phyloP scores from a whole-genome alignment of 2,113 vertebrate species.

The Megaleporinus macrocephalus region DNA sequence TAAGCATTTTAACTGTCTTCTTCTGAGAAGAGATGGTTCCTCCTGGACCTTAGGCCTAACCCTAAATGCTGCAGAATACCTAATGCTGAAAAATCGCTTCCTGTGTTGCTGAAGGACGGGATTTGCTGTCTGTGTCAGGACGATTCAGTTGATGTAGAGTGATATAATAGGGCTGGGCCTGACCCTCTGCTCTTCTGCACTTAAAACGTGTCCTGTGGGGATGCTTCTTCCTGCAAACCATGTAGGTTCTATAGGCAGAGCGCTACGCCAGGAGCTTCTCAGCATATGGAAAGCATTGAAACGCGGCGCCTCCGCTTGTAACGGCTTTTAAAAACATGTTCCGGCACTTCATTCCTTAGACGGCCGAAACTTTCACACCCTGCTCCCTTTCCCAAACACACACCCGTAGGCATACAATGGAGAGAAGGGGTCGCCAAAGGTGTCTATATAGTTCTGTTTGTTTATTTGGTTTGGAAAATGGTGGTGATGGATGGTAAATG shows the following conservation, averaged over 20 bases:
- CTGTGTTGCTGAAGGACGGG: slow-evolving; percentile 31
- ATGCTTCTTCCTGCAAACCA: slow-evolving; percentile 52
- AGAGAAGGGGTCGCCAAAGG: neutral
- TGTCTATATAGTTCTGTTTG: neutral
- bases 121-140: slow-evolving; percentile 6
- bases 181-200: slow-evolving; percentile 54
- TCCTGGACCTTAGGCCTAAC: neutral
- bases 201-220: slow-evolving; percentile 35
- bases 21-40: neutral
- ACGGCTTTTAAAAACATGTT: slow-evolving; percentile 28
- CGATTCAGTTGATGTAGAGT: slow-evolving; percentile 27
- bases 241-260: slow-evolving; percentile 41
- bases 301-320: slow-evolving; percentile 19
- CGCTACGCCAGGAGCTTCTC: slow-evolving; percentile 16
- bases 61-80: slow-evolving; percentile 11
- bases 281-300: slow-evolving; percentile 50
- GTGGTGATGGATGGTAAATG: slow-evolving; percentile 49
- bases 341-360: slow-evolving; percentile 31
- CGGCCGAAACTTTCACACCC: slow-evolving; percentile 30
- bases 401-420: neutral
- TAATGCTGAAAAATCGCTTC: slow-evolving; percentile 33
- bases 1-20: slow-evolving; percentile 1
- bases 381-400: slow-evolving; percentile 18
- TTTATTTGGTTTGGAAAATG: slow-evolving; percentile 33
- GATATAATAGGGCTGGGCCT: slow-evolving; percentile 48